Evolutionary conservation across 1,140 invertebrate genomes (phyloP).

Genomic region (Alviniconcha marisindica): DNA sequence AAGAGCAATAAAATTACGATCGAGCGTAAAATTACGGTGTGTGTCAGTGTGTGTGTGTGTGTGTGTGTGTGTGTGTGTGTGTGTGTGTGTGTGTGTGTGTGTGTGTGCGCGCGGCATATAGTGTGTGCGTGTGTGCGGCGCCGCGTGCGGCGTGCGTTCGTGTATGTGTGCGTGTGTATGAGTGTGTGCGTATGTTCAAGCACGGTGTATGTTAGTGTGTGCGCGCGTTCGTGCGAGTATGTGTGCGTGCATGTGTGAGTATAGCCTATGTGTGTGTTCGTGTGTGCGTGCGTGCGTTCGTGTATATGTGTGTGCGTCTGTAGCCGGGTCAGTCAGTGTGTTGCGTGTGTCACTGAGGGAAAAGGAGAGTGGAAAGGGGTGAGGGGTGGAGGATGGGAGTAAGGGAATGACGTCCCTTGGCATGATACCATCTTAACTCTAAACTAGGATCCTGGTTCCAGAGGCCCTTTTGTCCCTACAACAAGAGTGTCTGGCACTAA

Average conservation of each 20-base stretch:
- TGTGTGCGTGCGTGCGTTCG: background rate
- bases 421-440: no score
- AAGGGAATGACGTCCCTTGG: no score
- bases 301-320: background rate
- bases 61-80: slow-evolving; percentile 6
- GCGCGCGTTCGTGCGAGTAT: background rate
- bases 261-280: background rate
- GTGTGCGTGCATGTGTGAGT: slow-evolving; percentile 9
- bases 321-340: background rate
- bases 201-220: background rate
- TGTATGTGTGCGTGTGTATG: slow-evolving; percentile 7
- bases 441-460: no score
- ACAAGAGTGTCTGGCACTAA: no score
- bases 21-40: no score
- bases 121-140: background rate
- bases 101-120: background rate
- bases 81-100: slow-evolving; percentile 3
- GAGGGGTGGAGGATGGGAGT: no score
- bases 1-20: no score
- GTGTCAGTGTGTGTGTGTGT: slow-evolving; percentile 5
- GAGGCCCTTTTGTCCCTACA: no score
- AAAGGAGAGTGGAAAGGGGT: no score
- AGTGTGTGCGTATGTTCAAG: background rate
- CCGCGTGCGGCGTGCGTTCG: background rate
- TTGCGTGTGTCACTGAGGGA: no score